Evolutionary conservation across 2,888 invertebrate genomes (phyloP).

Genomic region (Drosophila aldrichi): DNA sequence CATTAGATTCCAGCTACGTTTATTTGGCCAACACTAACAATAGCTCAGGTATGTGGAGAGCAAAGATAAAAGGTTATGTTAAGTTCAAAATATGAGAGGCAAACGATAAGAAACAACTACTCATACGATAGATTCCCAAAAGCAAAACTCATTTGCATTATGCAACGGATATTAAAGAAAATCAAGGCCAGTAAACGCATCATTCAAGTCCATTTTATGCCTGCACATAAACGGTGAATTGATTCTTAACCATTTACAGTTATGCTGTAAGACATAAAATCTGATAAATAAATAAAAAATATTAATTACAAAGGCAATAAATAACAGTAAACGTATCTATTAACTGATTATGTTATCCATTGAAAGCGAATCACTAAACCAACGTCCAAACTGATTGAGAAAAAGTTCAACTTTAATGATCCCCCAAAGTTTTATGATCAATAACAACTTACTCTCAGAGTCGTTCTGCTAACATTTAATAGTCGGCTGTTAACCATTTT

Average conservation of each 20-base stretch:
- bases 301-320: background rate
- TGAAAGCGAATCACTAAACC: no score
- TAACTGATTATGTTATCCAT: background rate
- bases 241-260: background rate
- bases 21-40: slow-evolving; percentile 51
- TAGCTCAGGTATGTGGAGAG: slow-evolving; percentile 43
- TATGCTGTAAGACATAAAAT: background rate
- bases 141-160: no score
- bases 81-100: slow-evolving; percentile 8
- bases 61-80: slow-evolving; percentile 33
- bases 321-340: background rate
- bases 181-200: background rate
- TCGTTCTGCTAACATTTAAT: slow-evolving; percentile 1
- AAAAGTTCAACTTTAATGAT: background rate
- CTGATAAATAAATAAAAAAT: background rate
- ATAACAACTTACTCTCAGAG: slow-evolving; percentile 12
- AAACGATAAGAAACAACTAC: no score
- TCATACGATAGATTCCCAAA: background rate
- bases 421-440: slow-evolving; percentile 28
- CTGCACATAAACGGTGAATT: background rate
- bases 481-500: slow-evolving; percentile 10
- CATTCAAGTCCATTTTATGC: background rate
- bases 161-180: no score
- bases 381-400: background rate
- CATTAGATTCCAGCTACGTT: slow-evolving; percentile 33